Evolutionary conservation across 2,113 vertebrate species (phyloP), one percentile per base, ranked within the genome.

Genomic region (Xenopus laevis): DNA sequence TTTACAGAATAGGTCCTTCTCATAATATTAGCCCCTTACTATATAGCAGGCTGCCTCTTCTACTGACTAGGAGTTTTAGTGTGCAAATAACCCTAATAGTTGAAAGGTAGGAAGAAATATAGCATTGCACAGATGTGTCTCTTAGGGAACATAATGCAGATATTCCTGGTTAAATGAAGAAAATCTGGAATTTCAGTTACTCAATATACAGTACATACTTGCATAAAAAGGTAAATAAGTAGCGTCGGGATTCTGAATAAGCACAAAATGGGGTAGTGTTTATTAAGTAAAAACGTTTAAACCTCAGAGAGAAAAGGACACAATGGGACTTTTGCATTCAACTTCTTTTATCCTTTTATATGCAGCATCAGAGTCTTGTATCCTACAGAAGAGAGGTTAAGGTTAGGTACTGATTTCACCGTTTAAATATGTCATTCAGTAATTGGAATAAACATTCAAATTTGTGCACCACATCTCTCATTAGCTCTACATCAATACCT

Each of bases 401-500:
- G 78, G 84, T 79, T 85, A 84, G 78, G 78, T 87, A 83, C 78
- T 83, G 82, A 84, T 85, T 85, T 78, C 86, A 90, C 82, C 87
- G 82, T 83, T 84, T 88, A 89, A 85, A 90, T 89, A 84, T 90
- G 85, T 86, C 89, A 83, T 84, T 88, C 84, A 84, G 89, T 92
- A 92, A 93, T 92, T 93, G 89, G 89, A 91, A 92, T 92, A 92
- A 91, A 90, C 91, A 91, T 87, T 90, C 86, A 77, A 76, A 93
- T 93, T 84, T 89, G 83, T 91, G 87, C 91, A 89, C 90, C 90
- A 91, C 85, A 89, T 91, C 92, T 91, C 90, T 93, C 92, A 92
- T 93, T 93, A 92, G 88, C 90, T 88, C 90, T 89, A 92, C 90
- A 92, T 93, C 91, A 89, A 92, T 92, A 92, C 90, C 87, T 91